These are phyloP conservation scores for Plebejus melissa DNA, from an alignment of 2,888 invertebrate species.

Conservation along the genomic window DNA sequence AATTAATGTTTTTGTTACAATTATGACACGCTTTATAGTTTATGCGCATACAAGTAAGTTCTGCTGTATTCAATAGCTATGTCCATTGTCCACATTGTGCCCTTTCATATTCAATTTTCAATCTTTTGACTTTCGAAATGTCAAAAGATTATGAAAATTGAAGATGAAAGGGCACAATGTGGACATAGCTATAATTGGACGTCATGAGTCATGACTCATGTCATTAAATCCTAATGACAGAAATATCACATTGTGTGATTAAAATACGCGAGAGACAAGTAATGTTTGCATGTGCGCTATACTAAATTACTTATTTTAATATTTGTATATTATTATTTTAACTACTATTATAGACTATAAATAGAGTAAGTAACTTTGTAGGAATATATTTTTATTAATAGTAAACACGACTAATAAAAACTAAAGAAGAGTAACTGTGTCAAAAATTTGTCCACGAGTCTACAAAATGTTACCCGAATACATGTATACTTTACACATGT, in stretches of 20 bases:
- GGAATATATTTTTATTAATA: slow-evolving; percentile 32
- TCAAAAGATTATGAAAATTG: too few species aligned
- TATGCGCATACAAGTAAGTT: too few species aligned
- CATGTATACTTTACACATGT: too few species aligned
- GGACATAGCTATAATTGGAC: background rate
- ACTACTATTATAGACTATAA: slow-evolving; percentile 34
- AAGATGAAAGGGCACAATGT: too few species aligned
- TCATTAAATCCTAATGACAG: background rate
- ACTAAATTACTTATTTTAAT: slow-evolving; percentile 17
- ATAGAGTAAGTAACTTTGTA: slow-evolving; percentile 28
- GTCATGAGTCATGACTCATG: background rate
- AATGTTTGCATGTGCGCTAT: background rate
- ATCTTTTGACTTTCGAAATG: too few species aligned
- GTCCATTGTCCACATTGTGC: too few species aligned
- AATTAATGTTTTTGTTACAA: background rate
- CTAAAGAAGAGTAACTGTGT: too few species aligned
- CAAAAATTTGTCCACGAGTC: too few species aligned
- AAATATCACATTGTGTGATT: background rate
- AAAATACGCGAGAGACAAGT: background rate
- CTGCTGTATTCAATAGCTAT: background rate
- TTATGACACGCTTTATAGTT: background rate
- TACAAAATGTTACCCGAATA: too few species aligned
- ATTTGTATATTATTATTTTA: slow-evolving; percentile 34
- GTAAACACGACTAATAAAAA: slow-evolving; percentile 24
- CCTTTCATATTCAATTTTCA: too few species aligned